Evolutionary conservation across 2,888 invertebrate genomes (phyloP).

Genomic region (Embidobia sp.): DNA sequence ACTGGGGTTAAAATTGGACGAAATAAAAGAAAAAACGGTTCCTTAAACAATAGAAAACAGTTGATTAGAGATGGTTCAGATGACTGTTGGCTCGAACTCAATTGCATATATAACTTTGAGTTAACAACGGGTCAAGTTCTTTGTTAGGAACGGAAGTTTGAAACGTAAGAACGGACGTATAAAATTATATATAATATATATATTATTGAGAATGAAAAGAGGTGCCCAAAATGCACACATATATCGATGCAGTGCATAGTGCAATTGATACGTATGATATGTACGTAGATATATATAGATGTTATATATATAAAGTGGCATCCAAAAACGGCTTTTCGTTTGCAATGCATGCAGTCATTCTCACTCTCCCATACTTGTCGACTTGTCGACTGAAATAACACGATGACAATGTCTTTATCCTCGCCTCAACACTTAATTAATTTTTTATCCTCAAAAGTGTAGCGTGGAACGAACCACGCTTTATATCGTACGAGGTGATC

Average conservation of each 20-base stretch:
- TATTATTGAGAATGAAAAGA: conserved; percentile 80
- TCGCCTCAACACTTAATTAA: conserved; percentile 8
- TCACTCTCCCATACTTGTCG: conserved; percentile 81
- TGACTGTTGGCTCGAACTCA: conserved; percentile 58
- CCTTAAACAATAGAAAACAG: conserved; percentile 77
- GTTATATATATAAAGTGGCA: conserved; percentile 76
- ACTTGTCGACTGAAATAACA: conserved; percentile 37
- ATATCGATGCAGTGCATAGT: conserved; percentile 82
- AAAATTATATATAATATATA: conserved; percentile 69
- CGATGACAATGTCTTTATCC: conserved; percentile 25
- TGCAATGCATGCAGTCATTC: conserved; percentile 81
- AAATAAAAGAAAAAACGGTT: conserved; percentile 71
- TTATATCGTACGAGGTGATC: conserved; percentile 42
- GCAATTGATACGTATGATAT: conserved; percentile 81
- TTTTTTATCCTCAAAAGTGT: conserved; percentile 19
- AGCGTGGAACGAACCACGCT: conserved; percentile 21
- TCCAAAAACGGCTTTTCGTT: conserved; percentile 80
- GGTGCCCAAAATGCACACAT: conserved; percentile 82
- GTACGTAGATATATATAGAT: conserved; percentile 75
- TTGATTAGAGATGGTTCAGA: conserved; percentile 71
- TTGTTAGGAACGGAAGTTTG: conserved; percentile 72
- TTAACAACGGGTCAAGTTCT: conserved; percentile 69
- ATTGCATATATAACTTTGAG: conserved; percentile 51
- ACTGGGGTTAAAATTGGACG: conserved; percentile 67
- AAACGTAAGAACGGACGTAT: conserved; percentile 71